These are phyloP conservation scores for Leucoraja ocellata DNA, from an alignment of 2,797 vertebrate species.

Conservation along the genomic window DNA sequence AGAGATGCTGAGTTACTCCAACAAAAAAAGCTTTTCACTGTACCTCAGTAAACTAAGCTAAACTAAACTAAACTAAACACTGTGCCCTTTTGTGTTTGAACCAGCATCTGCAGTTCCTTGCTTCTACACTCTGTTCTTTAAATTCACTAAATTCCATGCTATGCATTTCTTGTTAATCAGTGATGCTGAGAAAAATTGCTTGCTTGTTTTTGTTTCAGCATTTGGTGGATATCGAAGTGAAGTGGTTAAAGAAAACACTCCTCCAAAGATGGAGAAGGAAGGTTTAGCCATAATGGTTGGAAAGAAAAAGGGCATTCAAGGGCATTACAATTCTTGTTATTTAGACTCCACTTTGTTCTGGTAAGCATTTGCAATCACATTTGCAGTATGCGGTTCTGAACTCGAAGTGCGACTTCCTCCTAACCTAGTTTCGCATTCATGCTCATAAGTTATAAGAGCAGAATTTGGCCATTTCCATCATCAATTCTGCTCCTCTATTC, in stretches of 20 bases:
- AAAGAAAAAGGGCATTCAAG: constrained; percentile 98
- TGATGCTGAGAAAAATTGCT: neutral
- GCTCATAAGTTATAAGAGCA: no score
- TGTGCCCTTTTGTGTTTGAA: no score
- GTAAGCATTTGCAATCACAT: constrained; percentile 57
- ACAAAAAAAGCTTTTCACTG: no score
- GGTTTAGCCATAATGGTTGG: constrained; percentile 95
- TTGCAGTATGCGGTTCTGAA: neutral
- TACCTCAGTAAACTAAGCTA: no score
- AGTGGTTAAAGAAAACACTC: constrained; percentile 95
- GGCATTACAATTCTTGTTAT: constrained; percentile 98
- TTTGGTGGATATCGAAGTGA: constrained; percentile 96
- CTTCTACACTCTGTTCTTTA: neutral
- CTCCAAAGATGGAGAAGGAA: constrained; percentile 91
- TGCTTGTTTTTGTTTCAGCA: constrained; percentile 56
- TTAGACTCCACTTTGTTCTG: constrained; percentile 97
- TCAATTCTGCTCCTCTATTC: no score
- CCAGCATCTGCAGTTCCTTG: no score
- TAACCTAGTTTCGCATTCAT: neutral
- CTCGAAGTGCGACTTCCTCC: neutral
- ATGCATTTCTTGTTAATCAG: neutral
- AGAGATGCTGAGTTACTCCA: no score
- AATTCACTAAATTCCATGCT: neutral
- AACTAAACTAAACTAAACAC: no score
- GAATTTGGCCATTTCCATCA: no score